Conservation (phyloP, 1,140 invertebrate genomes). For the Microplitis mediator region DNA sequence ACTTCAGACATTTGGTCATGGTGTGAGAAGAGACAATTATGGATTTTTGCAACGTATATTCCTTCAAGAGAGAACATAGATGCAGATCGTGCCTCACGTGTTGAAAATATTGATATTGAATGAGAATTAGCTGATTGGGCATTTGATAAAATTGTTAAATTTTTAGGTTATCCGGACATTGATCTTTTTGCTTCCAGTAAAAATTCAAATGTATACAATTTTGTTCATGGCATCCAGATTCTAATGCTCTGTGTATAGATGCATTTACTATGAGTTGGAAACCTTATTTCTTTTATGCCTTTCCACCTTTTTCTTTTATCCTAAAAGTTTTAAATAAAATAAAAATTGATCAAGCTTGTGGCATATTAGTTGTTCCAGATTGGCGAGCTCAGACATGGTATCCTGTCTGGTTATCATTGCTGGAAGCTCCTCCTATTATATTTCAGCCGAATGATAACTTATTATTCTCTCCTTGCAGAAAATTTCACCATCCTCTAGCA, state of each 20-base stretch:
- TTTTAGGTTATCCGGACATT: slow-evolving; percentile 27
- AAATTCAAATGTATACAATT: slow-evolving; percentile 36
- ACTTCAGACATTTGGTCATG: too few relatives aligned
- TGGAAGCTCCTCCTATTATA: slow-evolving; percentile 11
- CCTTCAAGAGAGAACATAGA: too few relatives aligned
- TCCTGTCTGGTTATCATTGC: slow-evolving; percentile 8
- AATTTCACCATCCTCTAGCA: slow-evolving; percentile 31
- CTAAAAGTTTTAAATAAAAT: slow-evolving; percentile 23
- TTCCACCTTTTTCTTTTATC: slow-evolving; percentile 29
- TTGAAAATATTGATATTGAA: too few relatives aligned
- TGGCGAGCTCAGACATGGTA: slow-evolving; percentile 25
- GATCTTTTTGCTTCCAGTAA: slow-evolving; percentile 24
- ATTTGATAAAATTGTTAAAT: slow-evolving; percentile 31
- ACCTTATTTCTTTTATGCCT: slow-evolving; percentile 22
- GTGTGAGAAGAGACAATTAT: too few relatives aligned
- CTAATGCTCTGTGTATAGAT: slow-evolving; percentile 21
- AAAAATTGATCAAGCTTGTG: slow-evolving; percentile 1
- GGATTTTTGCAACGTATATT: too few relatives aligned
- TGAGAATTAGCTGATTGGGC: slow-evolving; percentile 18
- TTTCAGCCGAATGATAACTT: not conserved
- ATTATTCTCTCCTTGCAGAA: slow-evolving; percentile 28
- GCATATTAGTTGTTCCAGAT: slow-evolving; percentile 22
- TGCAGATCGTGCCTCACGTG: too few relatives aligned
- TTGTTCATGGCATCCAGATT: slow-evolving; percentile 39
- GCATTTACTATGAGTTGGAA: slow-evolving; percentile 27